Evolutionary conservation across 2,113 vertebrate genomes (phyloP).

Genomic region (Erythrocercus mccallii): DNA sequence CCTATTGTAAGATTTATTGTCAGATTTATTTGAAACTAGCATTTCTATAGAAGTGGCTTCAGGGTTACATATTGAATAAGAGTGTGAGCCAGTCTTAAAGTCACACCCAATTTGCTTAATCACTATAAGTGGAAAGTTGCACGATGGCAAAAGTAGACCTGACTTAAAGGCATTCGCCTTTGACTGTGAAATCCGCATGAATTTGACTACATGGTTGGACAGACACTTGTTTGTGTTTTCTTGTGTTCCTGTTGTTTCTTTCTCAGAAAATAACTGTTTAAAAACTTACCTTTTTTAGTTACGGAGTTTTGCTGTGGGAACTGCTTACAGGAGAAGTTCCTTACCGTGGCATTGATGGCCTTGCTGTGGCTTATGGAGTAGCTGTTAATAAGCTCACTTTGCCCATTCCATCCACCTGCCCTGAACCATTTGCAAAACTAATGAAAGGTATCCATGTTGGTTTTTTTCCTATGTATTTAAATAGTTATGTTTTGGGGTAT

Average conservation of each 20-base stretch:
- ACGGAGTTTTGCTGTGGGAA: conserved; percentile 96
- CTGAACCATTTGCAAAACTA: conserved; percentile 92
- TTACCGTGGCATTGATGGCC: conserved; percentile 93
- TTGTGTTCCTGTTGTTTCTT: neutral
- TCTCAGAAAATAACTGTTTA: neutral
- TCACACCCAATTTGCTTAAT: neutral
- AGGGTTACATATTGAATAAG: neutral
- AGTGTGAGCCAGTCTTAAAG: neutral
- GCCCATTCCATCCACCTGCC: conserved; percentile 94
- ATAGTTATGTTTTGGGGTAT: neutral
- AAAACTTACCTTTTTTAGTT: conserved; percentile 75
- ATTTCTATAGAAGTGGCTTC: neutral
- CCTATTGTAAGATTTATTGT: neutral
- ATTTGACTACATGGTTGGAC: neutral
- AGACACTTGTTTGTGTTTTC: neutral
- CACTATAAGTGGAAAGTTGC: neutral
- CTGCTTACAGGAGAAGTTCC: conserved; percentile 95
- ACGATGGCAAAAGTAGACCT: neutral
- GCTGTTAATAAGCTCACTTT: conserved; percentile 95
- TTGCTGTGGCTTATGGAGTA: conserved; percentile 93
- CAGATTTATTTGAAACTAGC: neutral
- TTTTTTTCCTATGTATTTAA: neutral
- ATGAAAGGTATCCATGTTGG: conserved; percentile 87
- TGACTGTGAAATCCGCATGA: neutral
- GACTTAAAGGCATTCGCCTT: neutral